Evolutionary conservation across 2,888 invertebrate species (phyloP).

Genomic region (Rhyacophila evoluta): DNA sequence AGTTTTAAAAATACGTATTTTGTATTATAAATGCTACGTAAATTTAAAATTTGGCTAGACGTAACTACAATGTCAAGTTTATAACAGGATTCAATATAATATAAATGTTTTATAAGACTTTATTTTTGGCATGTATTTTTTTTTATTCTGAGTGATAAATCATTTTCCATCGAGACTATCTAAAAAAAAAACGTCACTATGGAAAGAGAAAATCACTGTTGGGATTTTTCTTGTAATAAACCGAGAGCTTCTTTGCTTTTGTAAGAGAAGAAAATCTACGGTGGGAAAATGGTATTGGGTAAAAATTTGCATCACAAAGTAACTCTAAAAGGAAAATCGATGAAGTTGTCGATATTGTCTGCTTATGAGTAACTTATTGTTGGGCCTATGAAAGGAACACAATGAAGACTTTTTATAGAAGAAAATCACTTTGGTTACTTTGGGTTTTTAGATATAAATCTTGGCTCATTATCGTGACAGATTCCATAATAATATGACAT

Average conservation of each 20-base stretch:
- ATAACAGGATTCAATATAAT: too few relatives aligned
- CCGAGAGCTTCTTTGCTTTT: slow-evolving; percentile 12
- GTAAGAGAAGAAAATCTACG: background rate
- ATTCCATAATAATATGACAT: too few relatives aligned
- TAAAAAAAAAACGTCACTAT: background rate
- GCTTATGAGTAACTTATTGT: slow-evolving; percentile 24
- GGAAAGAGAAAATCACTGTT: background rate
- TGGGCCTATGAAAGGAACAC: background rate
- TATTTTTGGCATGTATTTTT: background rate
- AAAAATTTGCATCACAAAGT: slow-evolving; percentile 18
- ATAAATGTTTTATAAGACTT: too few relatives aligned
- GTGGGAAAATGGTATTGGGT: background rate
- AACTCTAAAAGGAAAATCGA: slow-evolving; percentile 17
- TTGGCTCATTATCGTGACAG: background rate
- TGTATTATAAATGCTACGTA: too few relatives aligned
- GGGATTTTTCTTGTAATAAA: background rate
- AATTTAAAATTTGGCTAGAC: too few relatives aligned
- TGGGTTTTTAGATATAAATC: background rate
- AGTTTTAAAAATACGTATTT: too few relatives aligned
- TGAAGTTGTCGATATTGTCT: slow-evolving; percentile 22
- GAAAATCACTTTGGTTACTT: background rate
- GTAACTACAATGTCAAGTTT: too few relatives aligned
- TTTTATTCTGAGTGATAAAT: background rate
- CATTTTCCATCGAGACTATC: background rate
- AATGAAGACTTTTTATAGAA: background rate